These are phyloP conservation scores for Tetheella fluctuosa DNA, from an alignment of 2,888 invertebrate genomes.

Conservation along the genomic window DNA sequence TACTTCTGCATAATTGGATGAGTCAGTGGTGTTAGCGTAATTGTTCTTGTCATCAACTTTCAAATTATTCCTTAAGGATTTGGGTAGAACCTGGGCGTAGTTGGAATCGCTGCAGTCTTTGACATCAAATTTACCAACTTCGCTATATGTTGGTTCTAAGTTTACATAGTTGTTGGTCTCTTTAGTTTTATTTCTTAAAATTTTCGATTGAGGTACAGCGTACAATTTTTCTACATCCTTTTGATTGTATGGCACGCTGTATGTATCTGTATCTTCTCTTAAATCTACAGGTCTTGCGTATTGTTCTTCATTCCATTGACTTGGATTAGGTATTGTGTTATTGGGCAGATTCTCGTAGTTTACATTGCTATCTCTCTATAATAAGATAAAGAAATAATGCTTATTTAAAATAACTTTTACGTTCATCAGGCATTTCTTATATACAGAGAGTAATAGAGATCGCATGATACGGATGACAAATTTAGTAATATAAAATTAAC, in stretches of 20 bases:
- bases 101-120: background rate
- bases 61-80: background rate
- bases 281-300: background rate
- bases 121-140: background rate
- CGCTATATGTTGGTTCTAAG: conserved; percentile 18
- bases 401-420: too few relatives aligned
- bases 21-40: background rate
- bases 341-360: background rate
- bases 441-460: too few relatives aligned
- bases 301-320: background rate
- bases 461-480: too few relatives aligned
- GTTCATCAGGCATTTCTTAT: too few relatives aligned
- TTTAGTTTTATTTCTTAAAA: conserved; percentile 1
- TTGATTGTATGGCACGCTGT: conserved; percentile 18
- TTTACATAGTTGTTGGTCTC: conserved; percentile 5
- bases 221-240: conserved; percentile 20
- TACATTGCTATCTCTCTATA: background rate
- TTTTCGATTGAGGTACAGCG: conserved; percentile 23
- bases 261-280: conserved; percentile 12
- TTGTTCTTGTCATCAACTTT: background rate
- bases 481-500: too few relatives aligned
- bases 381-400: background rate
- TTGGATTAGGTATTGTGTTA: background rate
- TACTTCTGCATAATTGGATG: background rate
- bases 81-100: conserved; percentile 11